Evolutionary conservation across 2,888 invertebrate genomes (phyloP).

Genomic region (Rhamnusium bicolor): DNA sequence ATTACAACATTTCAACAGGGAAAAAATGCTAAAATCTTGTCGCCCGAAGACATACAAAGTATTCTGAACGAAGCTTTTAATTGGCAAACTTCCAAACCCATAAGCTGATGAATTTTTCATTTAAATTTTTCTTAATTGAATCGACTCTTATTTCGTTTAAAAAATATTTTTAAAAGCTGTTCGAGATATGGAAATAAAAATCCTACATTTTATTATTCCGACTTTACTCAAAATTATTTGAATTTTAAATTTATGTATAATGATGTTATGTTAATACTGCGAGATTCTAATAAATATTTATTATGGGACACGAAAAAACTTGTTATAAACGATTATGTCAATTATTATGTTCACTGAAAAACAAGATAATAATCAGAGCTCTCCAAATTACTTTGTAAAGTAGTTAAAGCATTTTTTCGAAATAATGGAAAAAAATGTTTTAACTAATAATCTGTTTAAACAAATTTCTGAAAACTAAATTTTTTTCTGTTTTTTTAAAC

Average conservation of each 20-base stretch:
- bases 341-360: background rate
- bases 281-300: background rate
- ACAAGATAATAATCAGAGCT: too few species aligned
- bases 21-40: slow-evolving; percentile 17
- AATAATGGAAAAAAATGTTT: too few species aligned
- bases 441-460: too few species aligned
- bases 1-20: slow-evolving; percentile 34
- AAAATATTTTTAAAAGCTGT: slow-evolving; percentile 38
- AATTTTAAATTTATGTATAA: background rate
- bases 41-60: slow-evolving; percentile 29
- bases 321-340: too few species aligned
- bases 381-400: too few species aligned
- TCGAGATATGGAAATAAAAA: background rate
- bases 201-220: background rate
- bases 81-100: slow-evolving; percentile 40
- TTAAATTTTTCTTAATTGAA: slow-evolving; percentile 51
- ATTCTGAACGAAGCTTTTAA: slow-evolving; percentile 36
- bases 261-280: background rate
- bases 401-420: too few species aligned
- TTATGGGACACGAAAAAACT: background rate
- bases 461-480: too few species aligned
- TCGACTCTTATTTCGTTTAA: slow-evolving; percentile 48
- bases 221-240: background rate
- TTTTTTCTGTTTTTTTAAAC: too few species aligned
- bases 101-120: slow-evolving; percentile 48